Base-by-base conservation (phyloP, 1,140 invertebrate species). In the Saxidomus purpurata region DNA sequence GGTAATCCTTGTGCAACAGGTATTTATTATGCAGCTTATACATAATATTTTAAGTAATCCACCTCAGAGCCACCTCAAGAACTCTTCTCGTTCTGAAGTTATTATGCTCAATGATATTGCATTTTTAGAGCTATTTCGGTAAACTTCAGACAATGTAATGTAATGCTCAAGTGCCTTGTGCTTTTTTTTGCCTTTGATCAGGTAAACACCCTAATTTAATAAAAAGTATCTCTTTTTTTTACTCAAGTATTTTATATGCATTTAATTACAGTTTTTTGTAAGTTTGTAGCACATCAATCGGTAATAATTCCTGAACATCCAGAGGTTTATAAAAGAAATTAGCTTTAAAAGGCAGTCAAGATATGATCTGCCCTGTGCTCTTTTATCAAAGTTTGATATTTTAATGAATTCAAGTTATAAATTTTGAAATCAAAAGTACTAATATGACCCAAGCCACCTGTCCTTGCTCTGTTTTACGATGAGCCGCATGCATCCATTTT, bases 351-450 rank as follows among this genome's bases (percentile, higher is more conserved):
- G 34, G 8, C 67, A 38, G 1, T 71, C 34, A 19, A 71, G 67
- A 71, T 71, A 36, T 17, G 67, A 71, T 71, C 34, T 36, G 17
- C 11, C n/a, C 17, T 71, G n/a, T 71, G 34, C 67, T 36, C 11
- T 71, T 71, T 71, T 71, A 8, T 71, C 2, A 40, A 71, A 71
- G 22, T 71, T 71, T 36, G 67, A 38, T 71, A 71, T 38, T 38
- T 71, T 22, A 22, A 71, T 71, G 19, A 38, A 71, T 19, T 38
- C 8, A 38, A 19, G 36, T 36, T 19, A 1, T 38, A 38, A 71
- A 71, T 19, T 71, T 38, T 67, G 28, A 19, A 34, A 71, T 36
- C 36, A 71, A 71, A 38, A 71, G 36, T 71, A 71, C 67, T 71
- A 71, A 28, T 6, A 38, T 38, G 34, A 71, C 67, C 67, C 67